A percentile compares a stretch with the other conserved stretches of the same genome.
phyloP scores from a whole-genome alignment of 2,797 vertebrate species.

The Nannoperca obscura region DNA sequence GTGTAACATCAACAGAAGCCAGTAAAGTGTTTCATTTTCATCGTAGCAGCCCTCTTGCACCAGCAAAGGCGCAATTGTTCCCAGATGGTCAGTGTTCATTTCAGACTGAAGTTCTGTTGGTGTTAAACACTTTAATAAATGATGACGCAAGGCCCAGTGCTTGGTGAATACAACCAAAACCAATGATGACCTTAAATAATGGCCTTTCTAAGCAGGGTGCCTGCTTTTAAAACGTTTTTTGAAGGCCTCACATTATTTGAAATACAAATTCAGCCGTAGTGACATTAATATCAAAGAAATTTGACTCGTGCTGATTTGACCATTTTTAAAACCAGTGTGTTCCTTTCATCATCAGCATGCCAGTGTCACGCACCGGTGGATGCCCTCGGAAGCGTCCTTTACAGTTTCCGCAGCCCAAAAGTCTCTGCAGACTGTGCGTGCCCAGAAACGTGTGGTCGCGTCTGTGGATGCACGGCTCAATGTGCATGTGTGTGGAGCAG shows the following conservation, averaged over 20 bases:
- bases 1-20: conserved; percentile 37
- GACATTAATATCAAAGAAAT: background rate
- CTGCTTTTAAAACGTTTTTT: conserved; percentile 4
- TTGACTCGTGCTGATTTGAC: background rate
- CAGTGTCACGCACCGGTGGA: background rate
- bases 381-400: background rate
- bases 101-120: conserved; percentile 32
- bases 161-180: conserved; percentile 6
- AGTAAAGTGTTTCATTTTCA: conserved; percentile 24
- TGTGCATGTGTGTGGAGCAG: background rate
- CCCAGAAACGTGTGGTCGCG: too few relatives aligned
- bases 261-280: background rate
- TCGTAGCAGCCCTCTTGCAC: background rate
- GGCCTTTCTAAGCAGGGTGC: background rate
- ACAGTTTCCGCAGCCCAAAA: background rate
- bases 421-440: background rate
- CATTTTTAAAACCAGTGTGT: background rate
- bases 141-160: background rate
- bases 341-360: background rate
- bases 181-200: background rate
- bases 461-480: background rate
- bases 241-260: background rate
- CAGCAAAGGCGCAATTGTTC: conserved; percentile 31
- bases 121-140: conserved; percentile 19
- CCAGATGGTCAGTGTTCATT: conserved; percentile 41